Evolutionary conservation across 2,797 vertebrate species (phyloP).

Genomic region (Mus spretus): DNA sequence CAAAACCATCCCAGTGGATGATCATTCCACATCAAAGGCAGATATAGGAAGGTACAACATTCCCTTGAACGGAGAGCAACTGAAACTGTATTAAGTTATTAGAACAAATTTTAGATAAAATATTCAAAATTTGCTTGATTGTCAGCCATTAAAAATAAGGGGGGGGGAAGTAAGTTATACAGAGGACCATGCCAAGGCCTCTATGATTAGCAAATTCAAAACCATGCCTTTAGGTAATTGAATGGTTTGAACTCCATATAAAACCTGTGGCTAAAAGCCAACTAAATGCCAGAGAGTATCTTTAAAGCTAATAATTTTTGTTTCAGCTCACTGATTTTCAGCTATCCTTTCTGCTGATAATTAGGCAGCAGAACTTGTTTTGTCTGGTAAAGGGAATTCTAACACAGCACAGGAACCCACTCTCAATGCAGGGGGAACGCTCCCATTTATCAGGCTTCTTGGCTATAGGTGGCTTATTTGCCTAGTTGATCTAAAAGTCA

Average conservation of each 20-base stretch:
- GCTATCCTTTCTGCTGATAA: conserved; percentile 56
- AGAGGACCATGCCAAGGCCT: conserved; percentile 10
- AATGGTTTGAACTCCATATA: conserved; percentile 63
- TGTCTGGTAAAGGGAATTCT: conserved; percentile 15
- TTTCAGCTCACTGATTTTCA: conserved; percentile 63
- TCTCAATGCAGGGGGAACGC: not conserved
- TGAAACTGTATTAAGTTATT: not conserved
- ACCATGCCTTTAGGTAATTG: conserved; percentile 57
- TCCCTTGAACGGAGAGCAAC: conserved; percentile 15
- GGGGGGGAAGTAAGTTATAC: not conserved
- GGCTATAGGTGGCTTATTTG: not conserved
- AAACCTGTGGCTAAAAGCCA: conserved; percentile 66
- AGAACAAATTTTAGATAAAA: conserved; percentile 26
- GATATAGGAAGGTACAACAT: not conserved
- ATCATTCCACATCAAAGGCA: not conserved
- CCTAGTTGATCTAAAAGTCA: conserved; percentile 14
- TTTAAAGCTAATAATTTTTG: conserved; percentile 63
- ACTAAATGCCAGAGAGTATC: conserved; percentile 47
- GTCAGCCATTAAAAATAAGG: not conserved
- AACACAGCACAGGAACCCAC: not conserved
- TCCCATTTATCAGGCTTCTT: not conserved
- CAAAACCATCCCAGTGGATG: not conserved
- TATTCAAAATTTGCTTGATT: conserved; percentile 33
- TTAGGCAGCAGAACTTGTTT: conserved; percentile 46
- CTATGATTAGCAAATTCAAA: conserved; percentile 69